These are phyloP conservation scores for Chauna torquata DNA, from an alignment of 2,113 vertebrate species.

Conservation along the genomic window DNA sequence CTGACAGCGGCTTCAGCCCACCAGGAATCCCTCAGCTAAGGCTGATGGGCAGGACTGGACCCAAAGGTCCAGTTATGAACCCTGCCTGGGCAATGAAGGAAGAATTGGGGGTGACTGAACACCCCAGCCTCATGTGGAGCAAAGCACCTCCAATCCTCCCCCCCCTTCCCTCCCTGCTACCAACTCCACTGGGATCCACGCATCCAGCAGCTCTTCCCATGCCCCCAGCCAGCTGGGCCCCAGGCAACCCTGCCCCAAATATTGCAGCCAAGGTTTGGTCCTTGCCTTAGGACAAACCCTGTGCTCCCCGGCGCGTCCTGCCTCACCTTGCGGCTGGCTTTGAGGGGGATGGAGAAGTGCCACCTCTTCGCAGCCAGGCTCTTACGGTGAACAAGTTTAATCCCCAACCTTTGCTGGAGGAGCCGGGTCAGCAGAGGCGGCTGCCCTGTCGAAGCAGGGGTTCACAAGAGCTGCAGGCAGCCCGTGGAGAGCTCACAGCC, in stretches of 20 bases:
- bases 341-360: constrained; percentile 57
- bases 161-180: not conserved
- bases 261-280: not conserved
- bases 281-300: not conserved
- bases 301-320: fast-evolving
- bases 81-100: too few relatives aligned
- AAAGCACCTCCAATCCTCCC: not conserved
- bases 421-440: constrained; percentile 79
- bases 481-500: not conserved
- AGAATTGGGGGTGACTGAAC: not conserved
- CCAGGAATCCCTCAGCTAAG: not conserved
- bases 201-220: not conserved
- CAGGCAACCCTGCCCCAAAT: not conserved
- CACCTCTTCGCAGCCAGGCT: constrained; percentile 24
- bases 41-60: too few relatives aligned
- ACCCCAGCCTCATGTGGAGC: not conserved
- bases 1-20: not conserved
- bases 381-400: constrained; percentile 75
- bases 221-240: not conserved
- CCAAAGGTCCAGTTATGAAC: not conserved
- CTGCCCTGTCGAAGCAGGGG: constrained; percentile 69
- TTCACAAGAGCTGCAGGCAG: not conserved
- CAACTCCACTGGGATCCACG: not conserved
- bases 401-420: constrained; percentile 81
- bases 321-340: constrained; percentile 79